Evolutionary conservation across 2,888 invertebrate genomes (phyloP).

Genomic region (Catocala fraxini): DNA sequence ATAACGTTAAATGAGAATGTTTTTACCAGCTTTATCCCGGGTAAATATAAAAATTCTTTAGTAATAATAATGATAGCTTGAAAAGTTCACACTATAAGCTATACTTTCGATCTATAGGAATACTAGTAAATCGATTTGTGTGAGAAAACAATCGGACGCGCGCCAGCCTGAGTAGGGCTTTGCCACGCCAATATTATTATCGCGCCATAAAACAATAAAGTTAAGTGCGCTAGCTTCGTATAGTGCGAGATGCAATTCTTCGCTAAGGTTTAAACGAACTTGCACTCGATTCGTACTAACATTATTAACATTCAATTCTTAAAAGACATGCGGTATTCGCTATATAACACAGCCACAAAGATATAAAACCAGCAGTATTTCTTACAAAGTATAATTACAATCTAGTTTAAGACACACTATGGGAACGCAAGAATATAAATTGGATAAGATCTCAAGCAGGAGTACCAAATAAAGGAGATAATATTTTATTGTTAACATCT

Average conservation of each 20-base stretch:
- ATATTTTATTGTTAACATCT: constrained; percentile 67
- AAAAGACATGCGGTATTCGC: constrained; percentile 26
- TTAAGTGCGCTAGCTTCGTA: constrained; percentile 53
- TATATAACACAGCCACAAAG: constrained; percentile 24
- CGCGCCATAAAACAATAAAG: constrained; percentile 70
- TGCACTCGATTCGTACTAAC: constrained; percentile 25
- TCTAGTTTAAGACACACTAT: constrained; percentile 14
- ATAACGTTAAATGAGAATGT: constrained; percentile 13
- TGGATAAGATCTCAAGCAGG: constrained; percentile 25
- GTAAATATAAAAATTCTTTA: constrained; percentile 3
- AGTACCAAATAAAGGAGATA: constrained; percentile 50
- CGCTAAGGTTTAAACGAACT: constrained; percentile 33
- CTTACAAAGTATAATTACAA: constrained; percentile 28
- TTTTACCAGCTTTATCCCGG: constrained; percentile 16
- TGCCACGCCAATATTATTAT: constrained; percentile 72
- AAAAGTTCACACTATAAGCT: constrained; percentile 8
- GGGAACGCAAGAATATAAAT: constrained; percentile 28
- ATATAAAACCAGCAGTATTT: constrained; percentile 30
- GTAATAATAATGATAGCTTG: constrained; percentile 10
- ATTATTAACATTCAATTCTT: constrained; percentile 27
- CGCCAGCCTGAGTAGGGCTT: constrained; percentile 49
- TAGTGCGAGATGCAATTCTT: constrained; percentile 39
- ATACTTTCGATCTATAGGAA: constrained; percentile 16
- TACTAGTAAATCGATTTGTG: constrained; percentile 69
- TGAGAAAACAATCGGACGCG: constrained; percentile 71